Evolutionary conservation across 2,797 vertebrate species (phyloP).

Genomic region (Sternotherus odoratus): DNA sequence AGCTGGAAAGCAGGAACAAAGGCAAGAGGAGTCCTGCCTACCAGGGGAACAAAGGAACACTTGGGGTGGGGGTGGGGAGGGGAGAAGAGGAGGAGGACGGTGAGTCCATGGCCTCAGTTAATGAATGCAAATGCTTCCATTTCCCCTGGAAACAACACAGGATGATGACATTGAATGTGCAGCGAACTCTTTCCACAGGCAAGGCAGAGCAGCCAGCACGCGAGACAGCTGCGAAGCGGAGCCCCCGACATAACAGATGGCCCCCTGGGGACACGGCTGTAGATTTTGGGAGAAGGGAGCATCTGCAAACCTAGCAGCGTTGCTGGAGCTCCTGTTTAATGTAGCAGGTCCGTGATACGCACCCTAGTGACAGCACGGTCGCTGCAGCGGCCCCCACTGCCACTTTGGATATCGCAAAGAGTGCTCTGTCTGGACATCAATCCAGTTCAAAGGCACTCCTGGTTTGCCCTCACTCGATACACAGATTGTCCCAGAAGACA

Average conservation of each 20-base stretch:
- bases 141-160: slow-evolving; percentile 47
- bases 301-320: not conserved
- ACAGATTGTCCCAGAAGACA: accelerated
- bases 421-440: not conserved
- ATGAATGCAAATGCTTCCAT: slow-evolving; percentile 61
- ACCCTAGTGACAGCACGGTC: not conserved
- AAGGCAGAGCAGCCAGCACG: slow-evolving; percentile 31
- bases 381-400: accelerated
- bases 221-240: not conserved
- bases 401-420: not conserved
- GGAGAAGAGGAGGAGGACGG: not conserved
- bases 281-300: not conserved
- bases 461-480: not conserved
- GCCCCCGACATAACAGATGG: not conserved
- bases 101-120: not conserved
- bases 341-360: accelerated
- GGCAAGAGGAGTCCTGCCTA: not conserved
- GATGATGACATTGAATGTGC: slow-evolving; percentile 12
- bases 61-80: not conserved
- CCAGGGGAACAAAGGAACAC: slow-evolving; percentile 47
- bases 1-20: slow-evolving; percentile 57
- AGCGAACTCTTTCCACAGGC: not conserved
- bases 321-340: not conserved
- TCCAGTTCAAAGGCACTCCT: not conserved
- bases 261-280: not conserved